Conservation (phyloP, 2,113 vertebrate species). For the Coregonus clupeaformis region DNA sequence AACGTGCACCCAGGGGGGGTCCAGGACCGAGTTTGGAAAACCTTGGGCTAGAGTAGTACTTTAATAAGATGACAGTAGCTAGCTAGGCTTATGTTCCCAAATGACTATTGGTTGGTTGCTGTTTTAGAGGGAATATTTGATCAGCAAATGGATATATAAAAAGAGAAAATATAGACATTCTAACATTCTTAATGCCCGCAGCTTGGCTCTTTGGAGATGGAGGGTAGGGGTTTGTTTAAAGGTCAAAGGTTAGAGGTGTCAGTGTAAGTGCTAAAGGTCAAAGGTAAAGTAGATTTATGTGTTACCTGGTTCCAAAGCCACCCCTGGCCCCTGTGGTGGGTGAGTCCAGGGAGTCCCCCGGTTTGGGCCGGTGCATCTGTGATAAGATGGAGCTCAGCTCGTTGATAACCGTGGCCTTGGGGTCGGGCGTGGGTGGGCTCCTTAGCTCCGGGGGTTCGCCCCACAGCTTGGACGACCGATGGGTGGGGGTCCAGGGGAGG, state of each 20-base stretch:
- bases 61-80: no score
- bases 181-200: no score
- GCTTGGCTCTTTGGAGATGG: no score
- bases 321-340: conserved; percentile 80
- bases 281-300: not conserved
- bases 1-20: no score
- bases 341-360: conserved; percentile 84
- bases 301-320: conserved; percentile 88
- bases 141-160: no score
- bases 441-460: conserved; percentile 85
- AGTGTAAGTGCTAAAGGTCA: no score
- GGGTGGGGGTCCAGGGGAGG: conserved; percentile 79
- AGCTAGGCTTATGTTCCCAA: no score
- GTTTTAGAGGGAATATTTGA: no score
- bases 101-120: no score
- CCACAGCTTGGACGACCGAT: conserved; percentile 93
- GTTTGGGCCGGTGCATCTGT: conserved; percentile 92
- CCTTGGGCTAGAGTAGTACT: no score
- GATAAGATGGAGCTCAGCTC: conserved; percentile 96
- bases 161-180: no score
- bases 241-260: not conserved
- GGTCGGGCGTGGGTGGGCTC: conserved; percentile 86
- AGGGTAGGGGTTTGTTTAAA: not conserved
- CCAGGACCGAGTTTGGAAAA: no score
- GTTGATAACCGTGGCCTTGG: conserved; percentile 92